Evolutionary conservation across 2,797 vertebrate genomes (phyloP).

Genomic region (Melanotaenia trifasciata): DNA sequence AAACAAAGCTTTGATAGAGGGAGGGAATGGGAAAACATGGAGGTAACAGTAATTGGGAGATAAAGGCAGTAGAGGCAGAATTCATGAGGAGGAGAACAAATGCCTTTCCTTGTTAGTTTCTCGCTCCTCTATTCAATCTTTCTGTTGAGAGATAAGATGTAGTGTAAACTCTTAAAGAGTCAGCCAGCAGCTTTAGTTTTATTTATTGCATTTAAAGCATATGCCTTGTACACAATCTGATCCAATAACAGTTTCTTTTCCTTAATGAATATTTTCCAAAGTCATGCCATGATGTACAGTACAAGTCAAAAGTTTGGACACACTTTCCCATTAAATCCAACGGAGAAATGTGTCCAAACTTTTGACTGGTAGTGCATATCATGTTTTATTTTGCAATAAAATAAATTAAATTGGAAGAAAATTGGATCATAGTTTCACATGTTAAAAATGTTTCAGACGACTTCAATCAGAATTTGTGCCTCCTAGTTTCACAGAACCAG

Average conservation of each 20-base stretch:
- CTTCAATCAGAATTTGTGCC: slow-evolving; percentile 3
- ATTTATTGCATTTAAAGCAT: slow-evolving; percentile 64
- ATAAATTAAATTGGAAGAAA: neutral
- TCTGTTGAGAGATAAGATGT: slow-evolving; percentile 44
- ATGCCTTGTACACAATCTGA: slow-evolving; percentile 20
- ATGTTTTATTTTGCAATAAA: neutral
- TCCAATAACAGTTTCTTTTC: slow-evolving; percentile 10
- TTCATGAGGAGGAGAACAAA: slow-evolving; percentile 11
- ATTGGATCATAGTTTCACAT: neutral
- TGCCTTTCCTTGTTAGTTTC: slow-evolving; percentile 20
- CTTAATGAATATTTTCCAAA: neutral
- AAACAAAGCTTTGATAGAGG: slow-evolving; percentile 58
- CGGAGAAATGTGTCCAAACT: too few species aligned
- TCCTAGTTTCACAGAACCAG: neutral
- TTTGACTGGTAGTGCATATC: too few species aligned
- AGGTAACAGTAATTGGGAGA: neutral
- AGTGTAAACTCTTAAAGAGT: slow-evolving; percentile 65
- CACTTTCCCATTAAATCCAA: too few species aligned
- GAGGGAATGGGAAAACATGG: slow-evolving; percentile 5
- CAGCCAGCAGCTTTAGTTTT: slow-evolving; percentile 55
- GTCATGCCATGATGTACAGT: neutral
- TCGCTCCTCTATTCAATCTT: slow-evolving; percentile 37
- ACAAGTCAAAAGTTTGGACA: too few species aligned
- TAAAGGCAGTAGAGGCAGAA: slow-evolving; percentile 2
- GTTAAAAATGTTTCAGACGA: neutral